Conservation (phyloP, 2,113 vertebrate genomes). For the Aphyosemion australe region DNA sequence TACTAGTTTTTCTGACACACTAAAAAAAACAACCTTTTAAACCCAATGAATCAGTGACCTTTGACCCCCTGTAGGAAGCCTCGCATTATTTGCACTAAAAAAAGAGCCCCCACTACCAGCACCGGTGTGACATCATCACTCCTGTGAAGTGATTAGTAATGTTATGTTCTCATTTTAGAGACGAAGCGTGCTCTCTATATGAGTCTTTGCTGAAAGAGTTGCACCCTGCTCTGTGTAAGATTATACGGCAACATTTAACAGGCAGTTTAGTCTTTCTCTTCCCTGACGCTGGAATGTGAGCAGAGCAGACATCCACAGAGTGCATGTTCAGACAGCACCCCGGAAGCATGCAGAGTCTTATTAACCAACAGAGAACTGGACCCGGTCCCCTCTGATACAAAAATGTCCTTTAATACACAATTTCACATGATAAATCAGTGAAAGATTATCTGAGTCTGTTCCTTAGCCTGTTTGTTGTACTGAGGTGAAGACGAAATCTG, state of each 20-base stretch:
- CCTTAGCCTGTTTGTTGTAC: background rate
- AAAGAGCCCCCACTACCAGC: background rate
- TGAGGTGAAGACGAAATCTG: background rate
- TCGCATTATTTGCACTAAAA: background rate
- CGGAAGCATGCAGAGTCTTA: conserved; percentile 17
- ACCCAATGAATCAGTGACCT: background rate
- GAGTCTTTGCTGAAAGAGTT: background rate
- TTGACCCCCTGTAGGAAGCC: background rate
- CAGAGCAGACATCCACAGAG: conserved; percentile 40
- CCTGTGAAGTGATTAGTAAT: background rate
- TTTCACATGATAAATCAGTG: too few species aligned
- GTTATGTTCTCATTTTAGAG: conserved; percentile 3
- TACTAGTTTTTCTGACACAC: too few species aligned
- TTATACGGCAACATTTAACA: conserved; percentile 35
- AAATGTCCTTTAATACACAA: background rate
- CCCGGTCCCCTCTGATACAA: background rate
- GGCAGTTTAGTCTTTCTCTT: conserved; percentile 49
- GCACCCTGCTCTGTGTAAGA: conserved; percentile 6
- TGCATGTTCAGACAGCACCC: conserved; percentile 74
- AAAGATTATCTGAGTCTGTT: too few species aligned
- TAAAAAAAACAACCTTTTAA: too few species aligned
- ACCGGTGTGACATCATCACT: background rate
- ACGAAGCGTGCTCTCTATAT: background rate
- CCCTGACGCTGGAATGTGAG: conserved; percentile 68
- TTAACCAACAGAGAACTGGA: conserved; percentile 2